Evolutionary conservation across 2,113 vertebrate species (phyloP).

Genomic region (Setophaga petechia): DNA sequence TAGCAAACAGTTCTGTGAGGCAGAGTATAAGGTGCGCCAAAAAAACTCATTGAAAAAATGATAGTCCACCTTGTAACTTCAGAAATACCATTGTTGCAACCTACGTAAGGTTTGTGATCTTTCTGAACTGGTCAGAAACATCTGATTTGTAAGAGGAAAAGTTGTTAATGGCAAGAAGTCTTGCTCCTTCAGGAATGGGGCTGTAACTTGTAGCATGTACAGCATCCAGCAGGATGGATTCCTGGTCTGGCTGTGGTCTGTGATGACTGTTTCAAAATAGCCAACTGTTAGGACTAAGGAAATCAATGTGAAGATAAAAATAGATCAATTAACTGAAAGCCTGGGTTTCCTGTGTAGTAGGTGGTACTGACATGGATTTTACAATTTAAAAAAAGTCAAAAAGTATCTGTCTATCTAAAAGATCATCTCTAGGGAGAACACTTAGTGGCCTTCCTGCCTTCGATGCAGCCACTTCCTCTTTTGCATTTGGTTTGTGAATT

Average conservation of each 20-base stretch:
- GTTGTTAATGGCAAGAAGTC: not conserved
- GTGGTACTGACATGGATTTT: not conserved
- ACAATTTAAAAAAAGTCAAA: not conserved
- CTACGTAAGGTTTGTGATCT: rapidly evolving
- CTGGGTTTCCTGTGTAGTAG: not conserved
- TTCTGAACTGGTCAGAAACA: not conserved
- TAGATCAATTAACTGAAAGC: not conserved
- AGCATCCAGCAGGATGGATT: not conserved
- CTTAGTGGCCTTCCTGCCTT: not conserved
- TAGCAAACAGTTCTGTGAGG: not conserved
- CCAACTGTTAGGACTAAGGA: not conserved
- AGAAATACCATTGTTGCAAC: not conserved
- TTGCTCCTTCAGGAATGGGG: not conserved
- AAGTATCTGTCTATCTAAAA: not conserved
- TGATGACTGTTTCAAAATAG: not conserved
- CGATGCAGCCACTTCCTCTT: not conserved
- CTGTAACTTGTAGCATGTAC: not conserved
- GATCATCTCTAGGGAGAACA: not conserved
- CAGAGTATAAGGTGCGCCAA: not conserved
- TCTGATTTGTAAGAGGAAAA: not conserved
- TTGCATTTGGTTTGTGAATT: slow-evolving; percentile 16
- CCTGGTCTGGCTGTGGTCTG: not conserved
- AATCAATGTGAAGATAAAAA: not conserved
- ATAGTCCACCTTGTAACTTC: not conserved
- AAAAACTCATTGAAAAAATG: not conserved